Conservation (phyloP, 1,140 invertebrate species). For the Argopecten irradians region DNA sequence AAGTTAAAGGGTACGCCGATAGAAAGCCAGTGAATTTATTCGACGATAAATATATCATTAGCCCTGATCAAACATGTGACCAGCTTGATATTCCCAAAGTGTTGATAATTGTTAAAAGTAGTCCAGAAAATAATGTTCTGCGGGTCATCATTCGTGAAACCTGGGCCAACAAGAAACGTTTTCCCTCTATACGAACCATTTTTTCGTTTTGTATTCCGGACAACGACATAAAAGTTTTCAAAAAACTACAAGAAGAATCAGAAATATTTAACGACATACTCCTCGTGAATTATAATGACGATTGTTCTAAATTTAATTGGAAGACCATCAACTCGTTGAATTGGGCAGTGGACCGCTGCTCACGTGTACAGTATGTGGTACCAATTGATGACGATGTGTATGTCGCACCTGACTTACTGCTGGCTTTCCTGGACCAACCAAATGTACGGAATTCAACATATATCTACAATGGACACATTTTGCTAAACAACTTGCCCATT, state of each 20-base stretch:
- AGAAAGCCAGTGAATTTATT: not conserved
- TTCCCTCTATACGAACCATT: not conserved
- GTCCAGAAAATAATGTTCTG: not conserved
- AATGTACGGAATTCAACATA: slow-evolving; percentile 27
- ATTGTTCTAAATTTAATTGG: slow-evolving; percentile 84
- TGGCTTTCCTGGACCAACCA: slow-evolving; percentile 35
- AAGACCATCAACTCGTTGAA: slow-evolving; percentile 90
- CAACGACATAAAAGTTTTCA: not conserved
- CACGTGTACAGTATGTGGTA: slow-evolving; percentile 54
- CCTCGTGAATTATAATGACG: slow-evolving; percentile 83
- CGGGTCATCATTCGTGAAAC: not conserved
- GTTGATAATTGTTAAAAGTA: not conserved
- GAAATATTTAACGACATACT: slow-evolving; percentile 83
- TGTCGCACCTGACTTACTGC: slow-evolving; percentile 69
- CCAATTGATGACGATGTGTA: slow-evolving; percentile 80
- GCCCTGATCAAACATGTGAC: not conserved
- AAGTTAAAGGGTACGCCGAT: not conserved
- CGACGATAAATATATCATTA: not conserved
- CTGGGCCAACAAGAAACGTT: not conserved
- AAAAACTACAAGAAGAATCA: slow-evolving; percentile 78
- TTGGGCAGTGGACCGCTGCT: slow-evolving; percentile 84
- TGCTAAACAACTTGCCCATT: slow-evolving; percentile 45
- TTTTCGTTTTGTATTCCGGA: not conserved
- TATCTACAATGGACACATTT: slow-evolving; percentile 49
- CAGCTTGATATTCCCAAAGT: not conserved